Percentiles rank a stretch among this genome's conserved stretches.
phyloP scores from a whole-genome alignment of 2,888 invertebrate genomes.

The Mesorhabditis spiculigera region DNA sequence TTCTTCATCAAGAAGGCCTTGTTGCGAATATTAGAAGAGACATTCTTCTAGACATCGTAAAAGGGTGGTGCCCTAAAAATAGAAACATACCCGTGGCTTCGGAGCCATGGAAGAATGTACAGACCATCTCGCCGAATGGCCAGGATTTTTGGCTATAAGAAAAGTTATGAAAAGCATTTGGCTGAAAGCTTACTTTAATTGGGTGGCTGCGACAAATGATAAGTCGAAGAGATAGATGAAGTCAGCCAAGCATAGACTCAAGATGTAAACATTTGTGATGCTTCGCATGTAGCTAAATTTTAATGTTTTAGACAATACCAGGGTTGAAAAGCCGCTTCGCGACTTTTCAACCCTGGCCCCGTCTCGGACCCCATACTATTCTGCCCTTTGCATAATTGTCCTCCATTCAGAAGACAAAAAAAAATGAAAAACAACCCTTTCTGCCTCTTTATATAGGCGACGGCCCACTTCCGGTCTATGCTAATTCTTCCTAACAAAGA shows the following conservation, averaged over 20 bases:
- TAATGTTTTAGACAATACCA: too few relatives aligned
- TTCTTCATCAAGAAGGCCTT: background rate
- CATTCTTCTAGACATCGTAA: too few relatives aligned
- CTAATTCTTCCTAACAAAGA: too few relatives aligned
- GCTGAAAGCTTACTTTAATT: conserved; percentile 28
- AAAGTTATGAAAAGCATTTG: background rate
- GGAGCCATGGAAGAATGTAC: conserved; percentile 53
- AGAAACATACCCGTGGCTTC: conserved; percentile 48
- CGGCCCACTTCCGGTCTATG: too few relatives aligned
- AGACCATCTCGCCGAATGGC: conserved; percentile 52
- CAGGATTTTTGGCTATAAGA: conserved; percentile 46
- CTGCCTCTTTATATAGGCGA: too few relatives aligned
- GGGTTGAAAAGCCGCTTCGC: too few relatives aligned
- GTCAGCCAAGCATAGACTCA: conserved; percentile 53
- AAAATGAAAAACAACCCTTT: too few relatives aligned
- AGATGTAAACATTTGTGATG: conserved; percentile 56
- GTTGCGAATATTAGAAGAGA: background rate
- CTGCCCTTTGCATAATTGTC: too few relatives aligned
- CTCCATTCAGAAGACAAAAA: too few relatives aligned
- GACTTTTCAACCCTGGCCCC: too few relatives aligned
- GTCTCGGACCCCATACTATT: too few relatives aligned
- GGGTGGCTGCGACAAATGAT: conserved; percentile 53
- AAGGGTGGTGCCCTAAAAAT: too few relatives aligned
- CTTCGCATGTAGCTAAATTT: conserved; percentile 50
- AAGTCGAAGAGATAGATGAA: conserved; percentile 55